Evolutionary conservation across 53 echinoderm and acorn worm species (phyloP), one percentile per base, ranked within the genome.

Genomic region (Astropecten irregularis): DNA sequence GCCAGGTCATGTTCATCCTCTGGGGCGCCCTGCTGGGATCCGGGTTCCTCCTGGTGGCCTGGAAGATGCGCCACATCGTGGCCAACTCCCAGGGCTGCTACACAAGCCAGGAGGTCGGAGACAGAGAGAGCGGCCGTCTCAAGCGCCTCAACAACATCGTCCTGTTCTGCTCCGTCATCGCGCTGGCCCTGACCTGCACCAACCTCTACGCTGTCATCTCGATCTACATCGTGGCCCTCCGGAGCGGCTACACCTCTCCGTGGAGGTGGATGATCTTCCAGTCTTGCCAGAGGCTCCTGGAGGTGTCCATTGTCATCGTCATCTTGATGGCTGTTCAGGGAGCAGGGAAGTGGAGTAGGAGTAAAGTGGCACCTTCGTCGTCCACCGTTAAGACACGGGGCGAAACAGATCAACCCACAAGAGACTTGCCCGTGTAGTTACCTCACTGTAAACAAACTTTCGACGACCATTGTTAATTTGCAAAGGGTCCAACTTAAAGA

Each of bases 241-340:
- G 86, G 49, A 40, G 50, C 2, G 82, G 83, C 14, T 90, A 79
- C n/a, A 63, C 86, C 36, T 16, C 18, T 21, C 86, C 92, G 0
- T 82, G 86, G 83, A 62, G 89, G 14, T 92, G 92, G 92, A 34
- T 89, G 55, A 50, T 61, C 20, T 92, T 83, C 51, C 86, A 83
- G 27, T 83, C 92, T 1, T 68, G 68, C 15, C 92, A 89, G 48
- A 30, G 92, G 22, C 35, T 92, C 23, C 76, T 89, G 0, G 92
- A 92, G 61, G 77, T 92, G 15, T 28, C 69, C 53, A 89, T 89
- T 32, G 68, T 74, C 37, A 34, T 83, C 37, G 25, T 89, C 71
- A 86, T 92, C 40, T 40, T 92, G 38, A 34, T 84, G 69, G 84
- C 91, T 1, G 84, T 79, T 44, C 73, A 77, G n/a, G 73, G 87